Base-by-base conservation (phyloP, 2,888 invertebrate genomes). In the Euspilapteryx auroguttella region DNA sequence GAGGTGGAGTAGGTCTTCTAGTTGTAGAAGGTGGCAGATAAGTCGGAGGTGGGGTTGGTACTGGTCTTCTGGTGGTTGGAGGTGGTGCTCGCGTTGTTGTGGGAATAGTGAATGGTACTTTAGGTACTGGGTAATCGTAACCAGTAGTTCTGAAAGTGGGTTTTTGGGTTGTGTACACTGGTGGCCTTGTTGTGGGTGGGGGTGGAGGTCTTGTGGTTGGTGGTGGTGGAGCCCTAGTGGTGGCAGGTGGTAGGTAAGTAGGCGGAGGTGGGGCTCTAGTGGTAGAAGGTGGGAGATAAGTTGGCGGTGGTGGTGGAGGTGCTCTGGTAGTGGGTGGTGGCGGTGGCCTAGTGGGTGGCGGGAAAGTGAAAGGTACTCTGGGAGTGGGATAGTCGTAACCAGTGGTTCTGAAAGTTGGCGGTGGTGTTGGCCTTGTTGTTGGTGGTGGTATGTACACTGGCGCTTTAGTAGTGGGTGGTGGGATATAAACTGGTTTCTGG, bases 361-460 rank as follows among this genome's bases (percentile, higher is more conserved):
- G 34, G 5, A 17, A 5, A 17, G n/a, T n/a, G n/a, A 17, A 17
- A 5, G 17, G 17, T 17, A 17, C 8, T 6, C 5, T 6, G 5
- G 17, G 17, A 5, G 5, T 17, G 8, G 17, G 17, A 8, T 17
- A 17, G 8, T 17, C 8, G 17, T 17, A 17, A 17, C 17, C 17
- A 17, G 5, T 17, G 17, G 17, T 6, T 8, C 8, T 17, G 17
- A 23, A 23, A 17, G 32, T 26, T 4, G 35, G 32, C 9, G 37
- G 32, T 2, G 35, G 33, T n/a, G 33, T 21, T 20, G 36, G 34
- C 22, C 24, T 29, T 6, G 34, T 33, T 3, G 37, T 31, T n/a
- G 33, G 32, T 12, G 37, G 34, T 8, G 32, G 37, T 8, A 34
- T 0, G 14, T 40, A 37, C 3, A 42, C 39, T 0, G 46, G 40